Evolutionary conservation across 1,140 invertebrate genomes (phyloP), one percentile per base, ranked within the genome.

Genomic region (Melitaea cinxia): DNA sequence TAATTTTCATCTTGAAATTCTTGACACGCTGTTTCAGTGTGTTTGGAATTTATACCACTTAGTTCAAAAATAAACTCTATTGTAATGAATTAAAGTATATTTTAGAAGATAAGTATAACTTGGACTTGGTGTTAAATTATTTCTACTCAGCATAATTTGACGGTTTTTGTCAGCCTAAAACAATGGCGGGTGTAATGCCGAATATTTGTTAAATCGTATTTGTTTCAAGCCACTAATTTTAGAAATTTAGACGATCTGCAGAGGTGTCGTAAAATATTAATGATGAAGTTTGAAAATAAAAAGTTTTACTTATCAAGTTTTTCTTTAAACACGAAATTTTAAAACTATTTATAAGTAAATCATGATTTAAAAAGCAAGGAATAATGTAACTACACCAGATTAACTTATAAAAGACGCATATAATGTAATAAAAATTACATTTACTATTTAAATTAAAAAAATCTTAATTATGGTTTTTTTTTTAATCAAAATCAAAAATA

Each of bases 151-250:
- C 19, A 47, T 47, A 47, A 47, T 47, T 47, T 21, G 42, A 10
- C 9, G 21, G 17, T 23, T 23, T 21, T 47, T 47, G 42, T 47
- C 21, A 47, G 42, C 42, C 42, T 23, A 23, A 47, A 47, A 47
- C 42, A 47, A 47, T 12, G 17, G n/a, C 19, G 42, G 7, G 9
- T 4, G 1, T 21, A 47, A 47, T 47, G 14, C 19, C 19, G 42
- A 47, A 47, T 47, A 47, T 23, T 47, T 47, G 42, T 17, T 23
- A 47, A 23, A 47, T 47, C n/a, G 19, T 21, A 47, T 47, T 47
- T 23, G 23, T 21, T 47, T 23, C 0, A 47, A 23, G 42, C 42
- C 21, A 23, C 21, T 47, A 47, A 23, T 47, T 39, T 9, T 23
- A 47, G 17, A 47, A 7, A 23, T 23, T 47, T 23, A 47, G n/a